phyloP scores from a whole-genome alignment of 2,888 invertebrate species.

The Pollenia griseotomentosa region DNA sequence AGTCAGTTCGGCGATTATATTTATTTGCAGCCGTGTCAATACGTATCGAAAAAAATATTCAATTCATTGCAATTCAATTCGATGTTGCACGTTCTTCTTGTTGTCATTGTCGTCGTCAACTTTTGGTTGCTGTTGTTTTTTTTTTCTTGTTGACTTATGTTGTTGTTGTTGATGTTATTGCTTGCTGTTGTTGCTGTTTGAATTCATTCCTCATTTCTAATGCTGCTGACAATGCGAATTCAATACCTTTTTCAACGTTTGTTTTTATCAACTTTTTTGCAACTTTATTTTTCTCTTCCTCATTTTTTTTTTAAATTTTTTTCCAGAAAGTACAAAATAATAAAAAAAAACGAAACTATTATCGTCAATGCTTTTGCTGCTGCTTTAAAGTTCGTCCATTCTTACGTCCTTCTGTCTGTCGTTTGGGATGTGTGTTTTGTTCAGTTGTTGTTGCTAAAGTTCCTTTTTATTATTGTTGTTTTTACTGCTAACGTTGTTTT shows the following conservation, averaged over 20 bases:
- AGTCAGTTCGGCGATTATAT: neutral
- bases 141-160: neutral
- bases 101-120: conserved; percentile 52
- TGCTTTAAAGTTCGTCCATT: conserved; percentile 24
- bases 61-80: conserved; percentile 56
- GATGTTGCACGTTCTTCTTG: conserved; percentile 67
- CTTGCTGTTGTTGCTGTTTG: conserved; percentile 47
- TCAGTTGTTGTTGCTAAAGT: conserved; percentile 23
- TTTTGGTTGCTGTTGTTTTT: conserved; percentile 23
- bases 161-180: conserved; percentile 28
- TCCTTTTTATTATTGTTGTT: conserved; percentile 23
- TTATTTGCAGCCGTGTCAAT: conserved; percentile 49
- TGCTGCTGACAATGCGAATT: conserved; percentile 80
- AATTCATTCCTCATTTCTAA: conserved; percentile 74
- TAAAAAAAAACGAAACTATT: conserved; percentile 62
- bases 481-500: conserved; percentile 19
- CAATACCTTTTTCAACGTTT: conserved; percentile 77
- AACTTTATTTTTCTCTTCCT: conserved; percentile 31
- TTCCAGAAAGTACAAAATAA: conserved; percentile 5
- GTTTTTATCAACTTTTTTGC: conserved; percentile 78
- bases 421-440: conserved; percentile 1
- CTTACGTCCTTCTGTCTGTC: conserved; percentile 39
- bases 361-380: conserved; percentile 47
- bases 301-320: neutral
- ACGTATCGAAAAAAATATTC: conserved; percentile 44